Conservation (phyloP, 2,113 vertebrate species). For the Engystomops pustulosus region DNA sequence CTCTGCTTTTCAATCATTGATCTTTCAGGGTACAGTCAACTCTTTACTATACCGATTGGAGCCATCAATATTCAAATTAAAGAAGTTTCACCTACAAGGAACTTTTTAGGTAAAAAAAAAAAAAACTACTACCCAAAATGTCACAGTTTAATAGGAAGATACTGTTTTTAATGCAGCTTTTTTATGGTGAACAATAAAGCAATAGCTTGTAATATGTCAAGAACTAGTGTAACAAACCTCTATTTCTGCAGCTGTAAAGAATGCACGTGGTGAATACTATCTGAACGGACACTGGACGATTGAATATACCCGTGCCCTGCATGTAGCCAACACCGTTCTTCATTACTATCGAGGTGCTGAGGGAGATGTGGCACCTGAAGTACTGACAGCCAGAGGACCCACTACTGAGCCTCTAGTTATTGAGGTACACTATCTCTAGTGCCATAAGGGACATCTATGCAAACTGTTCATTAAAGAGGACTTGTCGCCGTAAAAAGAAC, state of each 20-base stretch:
- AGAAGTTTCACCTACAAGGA: conserved; percentile 86
- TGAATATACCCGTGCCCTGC: conserved; percentile 77
- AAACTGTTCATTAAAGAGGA: too few species aligned
- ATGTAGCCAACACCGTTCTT: conserved; percentile 82
- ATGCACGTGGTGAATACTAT: conserved; percentile 87
- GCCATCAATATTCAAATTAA: conserved; percentile 88
- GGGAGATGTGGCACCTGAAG: conserved; percentile 83
- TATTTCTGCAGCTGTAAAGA: conserved; percentile 84
- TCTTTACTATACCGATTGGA: conserved; percentile 87
- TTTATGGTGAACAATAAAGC: too few species aligned
- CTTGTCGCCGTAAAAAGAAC: too few species aligned
- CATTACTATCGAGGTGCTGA: conserved; percentile 88
- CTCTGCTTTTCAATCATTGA: not conserved
- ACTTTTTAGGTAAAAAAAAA: conserved; percentile 87
- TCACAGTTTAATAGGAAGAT: too few species aligned
- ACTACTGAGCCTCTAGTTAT: conserved; percentile 91
- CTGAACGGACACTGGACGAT: conserved; percentile 96
- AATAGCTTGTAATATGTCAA: too few species aligned
- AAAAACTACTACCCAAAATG: too few species aligned
- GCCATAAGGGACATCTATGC: not conserved
- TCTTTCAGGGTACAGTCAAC: conserved; percentile 90
- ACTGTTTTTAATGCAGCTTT: not conserved
- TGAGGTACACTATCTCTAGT: conserved; percentile 77
- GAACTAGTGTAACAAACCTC: not conserved
- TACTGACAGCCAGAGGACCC: conserved; percentile 84